Conservation (phyloP, 2,888 invertebrate genomes). For the Escarpia spicata region DNA sequence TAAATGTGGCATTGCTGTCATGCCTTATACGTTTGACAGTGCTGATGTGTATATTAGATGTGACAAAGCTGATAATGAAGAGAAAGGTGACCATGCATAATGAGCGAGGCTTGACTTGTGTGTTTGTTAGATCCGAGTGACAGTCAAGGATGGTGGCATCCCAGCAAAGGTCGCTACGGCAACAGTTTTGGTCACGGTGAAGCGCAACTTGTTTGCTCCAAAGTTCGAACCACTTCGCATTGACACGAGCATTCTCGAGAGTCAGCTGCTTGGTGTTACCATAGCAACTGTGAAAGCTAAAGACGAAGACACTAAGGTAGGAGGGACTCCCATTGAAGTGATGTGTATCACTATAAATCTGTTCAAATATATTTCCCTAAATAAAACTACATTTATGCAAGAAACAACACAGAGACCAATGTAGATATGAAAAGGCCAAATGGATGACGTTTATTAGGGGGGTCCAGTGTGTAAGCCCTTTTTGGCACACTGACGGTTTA, state of each 20-base stretch:
- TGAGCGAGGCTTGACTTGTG: not conserved
- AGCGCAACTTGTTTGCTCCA: conserved; percentile 41
- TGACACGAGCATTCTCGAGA: conserved; percentile 49
- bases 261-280: conserved; percentile 47
- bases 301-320: conserved; percentile 50
- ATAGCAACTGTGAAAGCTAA: conserved; percentile 49
- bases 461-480: too few relatives aligned
- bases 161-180: conserved; percentile 49
- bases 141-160: conserved; percentile 52
- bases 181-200: conserved; percentile 46
- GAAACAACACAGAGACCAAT: too few relatives aligned
- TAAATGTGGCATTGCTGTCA: not conserved
- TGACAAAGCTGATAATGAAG: not conserved
- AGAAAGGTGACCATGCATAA: not conserved
- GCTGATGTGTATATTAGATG: not conserved
- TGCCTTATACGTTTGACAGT: not conserved
- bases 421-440: too few relatives aligned
- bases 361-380: not conserved
- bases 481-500: too few relatives aligned
- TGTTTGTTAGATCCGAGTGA: conserved; percentile 49
- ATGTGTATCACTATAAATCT: not conserved
- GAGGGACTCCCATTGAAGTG: not conserved
- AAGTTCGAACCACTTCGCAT: conserved; percentile 37
- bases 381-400: not conserved
- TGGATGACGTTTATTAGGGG: too few relatives aligned